Evolutionary conservation across 2,113 vertebrate genomes (phyloP).

Genomic region (Hipposideros armiger): DNA sequence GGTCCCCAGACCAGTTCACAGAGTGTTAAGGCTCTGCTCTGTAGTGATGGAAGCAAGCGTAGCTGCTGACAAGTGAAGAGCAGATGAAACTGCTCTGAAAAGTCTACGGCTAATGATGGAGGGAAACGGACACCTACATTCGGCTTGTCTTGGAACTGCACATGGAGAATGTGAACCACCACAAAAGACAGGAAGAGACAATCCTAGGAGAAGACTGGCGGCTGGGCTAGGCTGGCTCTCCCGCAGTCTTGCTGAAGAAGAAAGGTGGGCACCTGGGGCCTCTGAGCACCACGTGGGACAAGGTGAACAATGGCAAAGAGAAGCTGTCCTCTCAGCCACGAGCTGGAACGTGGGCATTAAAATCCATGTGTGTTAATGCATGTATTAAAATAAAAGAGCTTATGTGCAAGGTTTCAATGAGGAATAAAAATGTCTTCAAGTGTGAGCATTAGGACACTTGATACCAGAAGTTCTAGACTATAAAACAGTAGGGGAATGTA

Average conservation of each 20-base stretch:
- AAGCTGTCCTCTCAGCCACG: conserved; percentile 93
- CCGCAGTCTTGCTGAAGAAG: conserved; percentile 89
- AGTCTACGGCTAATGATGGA: conserved; percentile 92
- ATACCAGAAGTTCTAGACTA: not conserved
- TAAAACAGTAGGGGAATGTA: not conserved
- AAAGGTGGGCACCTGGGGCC: conserved; percentile 84
- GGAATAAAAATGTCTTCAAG: not conserved
- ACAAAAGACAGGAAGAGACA: conserved; percentile 94
- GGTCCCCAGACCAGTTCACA: not conserved
- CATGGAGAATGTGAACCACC: conserved; percentile 92
- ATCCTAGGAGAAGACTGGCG: conserved; percentile 86
- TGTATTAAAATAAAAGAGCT: not conserved
- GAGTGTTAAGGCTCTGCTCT: not conserved
- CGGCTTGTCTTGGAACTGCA: conserved; percentile 93
- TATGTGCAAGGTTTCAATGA: not conserved
- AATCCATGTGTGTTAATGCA: conserved; percentile 18
- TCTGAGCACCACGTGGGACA: conserved; percentile 89
- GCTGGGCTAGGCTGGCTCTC: conserved; percentile 93
- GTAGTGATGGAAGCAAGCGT: conserved; percentile 93
- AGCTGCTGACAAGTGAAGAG: conserved; percentile 92
- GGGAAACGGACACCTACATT: conserved; percentile 91
- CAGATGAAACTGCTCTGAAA: conserved; percentile 93
- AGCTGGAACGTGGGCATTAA: conserved; percentile 93
- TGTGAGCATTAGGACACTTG: not conserved
- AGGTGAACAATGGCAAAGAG: conserved; percentile 92